Percentiles rank a stretch among this genome's conserved stretches.
phyloP scores from a whole-genome alignment of 2,888 invertebrate species.

The Heliconius ethilla region DNA sequence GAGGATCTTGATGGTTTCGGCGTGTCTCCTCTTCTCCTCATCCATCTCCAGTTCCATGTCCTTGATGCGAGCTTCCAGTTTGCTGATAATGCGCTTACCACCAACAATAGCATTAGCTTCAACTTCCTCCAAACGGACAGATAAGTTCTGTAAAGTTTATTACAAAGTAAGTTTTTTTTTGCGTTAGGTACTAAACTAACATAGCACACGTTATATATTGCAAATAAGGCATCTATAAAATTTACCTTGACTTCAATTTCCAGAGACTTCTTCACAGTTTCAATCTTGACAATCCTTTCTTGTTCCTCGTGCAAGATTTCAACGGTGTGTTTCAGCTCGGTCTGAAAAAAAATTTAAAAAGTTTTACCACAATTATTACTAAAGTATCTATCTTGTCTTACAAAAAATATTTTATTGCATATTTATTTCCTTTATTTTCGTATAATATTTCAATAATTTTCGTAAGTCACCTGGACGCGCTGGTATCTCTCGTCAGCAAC shows the following conservation, averaged over 20 bases:
- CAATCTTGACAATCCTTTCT: constrained; percentile 97
- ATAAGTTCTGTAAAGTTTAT: constrained; percentile 84
- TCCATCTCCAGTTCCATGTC: constrained; percentile 97
- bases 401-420: too few relatives aligned
- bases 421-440: not conserved
- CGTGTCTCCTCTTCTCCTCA: constrained; percentile 98
- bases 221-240: not conserved
- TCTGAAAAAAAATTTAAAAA: constrained; percentile 67
- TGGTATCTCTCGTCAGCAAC: constrained; percentile 97
- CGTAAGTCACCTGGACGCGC: constrained; percentile 86
- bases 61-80: constrained; percentile 96
- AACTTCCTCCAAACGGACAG: constrained; percentile 96
- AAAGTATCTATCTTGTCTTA: not conserved
- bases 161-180: not conserved
- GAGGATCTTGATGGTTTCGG: constrained; percentile 97
- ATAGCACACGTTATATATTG: not conserved
- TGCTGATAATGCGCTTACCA: constrained; percentile 98
- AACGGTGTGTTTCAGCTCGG: constrained; percentile 96
- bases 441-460: not conserved
- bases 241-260: constrained; percentile 96
- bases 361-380: not conserved
- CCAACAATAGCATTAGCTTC: constrained; percentile 98
- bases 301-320: constrained; percentile 97
- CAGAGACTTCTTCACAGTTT: constrained; percentile 97
- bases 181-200: not conserved